phyloP scores from a whole-genome alignment of 2,888 invertebrate genomes.

The Rhyacophila evoluta region DNA sequence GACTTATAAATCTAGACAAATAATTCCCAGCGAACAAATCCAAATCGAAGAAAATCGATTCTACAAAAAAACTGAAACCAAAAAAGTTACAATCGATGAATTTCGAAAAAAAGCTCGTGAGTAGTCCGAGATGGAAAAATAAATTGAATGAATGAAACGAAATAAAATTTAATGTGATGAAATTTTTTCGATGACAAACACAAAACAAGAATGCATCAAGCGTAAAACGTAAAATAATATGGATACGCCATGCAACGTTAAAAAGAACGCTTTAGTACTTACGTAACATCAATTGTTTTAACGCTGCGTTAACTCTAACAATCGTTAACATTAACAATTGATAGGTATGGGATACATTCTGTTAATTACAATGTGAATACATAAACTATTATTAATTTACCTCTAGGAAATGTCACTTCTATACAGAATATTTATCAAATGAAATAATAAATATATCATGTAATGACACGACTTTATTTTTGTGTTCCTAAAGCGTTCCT shows the following conservation, averaged over 20 bases:
- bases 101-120: not conserved
- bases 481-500: not conserved
- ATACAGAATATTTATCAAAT: not conserved
- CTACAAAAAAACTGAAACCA: not conserved
- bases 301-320: not conserved
- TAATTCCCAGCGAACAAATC: constrained; percentile 14
- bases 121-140: not conserved
- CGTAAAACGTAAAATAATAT: constrained; percentile 27
- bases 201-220: constrained; percentile 36
- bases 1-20: constrained; percentile 10
- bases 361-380: not conserved
- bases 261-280: constrained; percentile 34
- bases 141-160: not conserved
- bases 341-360: not conserved
- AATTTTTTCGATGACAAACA: not conserved
- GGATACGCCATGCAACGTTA: constrained; percentile 44
- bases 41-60: constrained; percentile 1
- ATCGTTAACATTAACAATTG: not conserved
- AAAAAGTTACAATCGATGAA: not conserved
- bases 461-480: too few relatives aligned
- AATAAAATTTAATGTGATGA: not conserved
- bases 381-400: not conserved
- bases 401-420: not conserved
- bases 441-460: not conserved
- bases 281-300: not conserved